These are phyloP conservation scores for Tachina lurida DNA, from an alignment of 2,888 invertebrate genomes.

Conservation along the genomic window DNA sequence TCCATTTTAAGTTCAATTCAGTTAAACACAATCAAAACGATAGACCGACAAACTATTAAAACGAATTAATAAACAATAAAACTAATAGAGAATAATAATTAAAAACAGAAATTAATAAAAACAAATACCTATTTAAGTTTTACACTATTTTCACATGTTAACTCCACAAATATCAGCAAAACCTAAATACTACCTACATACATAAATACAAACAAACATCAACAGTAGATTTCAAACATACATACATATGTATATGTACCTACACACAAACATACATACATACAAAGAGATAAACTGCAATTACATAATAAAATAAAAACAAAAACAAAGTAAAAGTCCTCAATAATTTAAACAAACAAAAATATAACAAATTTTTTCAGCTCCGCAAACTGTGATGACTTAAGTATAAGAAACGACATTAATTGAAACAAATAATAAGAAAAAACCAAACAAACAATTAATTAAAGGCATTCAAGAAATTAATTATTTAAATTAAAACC, in stretches of 20 bases:
- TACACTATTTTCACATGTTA: slow-evolving; percentile 43
- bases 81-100: slow-evolving; percentile 42
- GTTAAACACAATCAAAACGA: slow-evolving; percentile 66
- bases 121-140: slow-evolving; percentile 31
- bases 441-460: slow-evolving; percentile 59
- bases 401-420: slow-evolving; percentile 82
- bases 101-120: slow-evolving; percentile 18
- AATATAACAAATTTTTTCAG: slow-evolving; percentile 79
- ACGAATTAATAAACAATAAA: slow-evolving; percentile 58
- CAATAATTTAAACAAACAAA: slow-evolving; percentile 73
- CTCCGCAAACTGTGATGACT: slow-evolving; percentile 84
- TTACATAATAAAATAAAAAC: slow-evolving; percentile 48
- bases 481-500: slow-evolving; percentile 56
- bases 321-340: slow-evolving; percentile 66
- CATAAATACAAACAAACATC: slow-evolving; percentile 12
- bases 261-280: slow-evolving; percentile 42
- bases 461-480: slow-evolving; percentile 45
- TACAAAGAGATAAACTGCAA: slow-evolving; percentile 66
- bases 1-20: slow-evolving; percentile 52
- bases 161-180: slow-evolving; percentile 32
- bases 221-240: slow-evolving; percentile 44
- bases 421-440: slow-evolving; percentile 75
- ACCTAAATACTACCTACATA: background rate
- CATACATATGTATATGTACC: too few relatives aligned
- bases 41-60: slow-evolving; percentile 60